Evolutionary conservation across 2,888 invertebrate genomes (phyloP), one percentile per base, ranked within the genome.

Genomic region (Dorcus parallelipipedus): DNA sequence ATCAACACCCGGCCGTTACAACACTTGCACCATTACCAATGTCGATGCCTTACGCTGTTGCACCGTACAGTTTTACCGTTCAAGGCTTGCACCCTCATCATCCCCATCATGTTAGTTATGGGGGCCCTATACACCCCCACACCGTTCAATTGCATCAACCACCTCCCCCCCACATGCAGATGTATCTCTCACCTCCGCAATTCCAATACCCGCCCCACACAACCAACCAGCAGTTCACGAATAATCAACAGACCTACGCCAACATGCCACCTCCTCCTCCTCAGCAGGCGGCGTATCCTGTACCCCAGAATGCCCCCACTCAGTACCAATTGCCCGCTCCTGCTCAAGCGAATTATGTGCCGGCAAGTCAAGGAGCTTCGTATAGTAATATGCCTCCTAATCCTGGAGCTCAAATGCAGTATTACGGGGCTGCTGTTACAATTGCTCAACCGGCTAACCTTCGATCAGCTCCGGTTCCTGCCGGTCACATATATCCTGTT

Each of bases 1-100:
- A 86, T 52, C 71, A 82, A 60, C 85, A 83, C 71, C 83, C 82
- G 3, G 79, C 83, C 3, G 83, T 83, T 9, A 83, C 85, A 2
- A 82, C 84, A 2, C 61, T 84, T 65, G 56, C 59, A 5, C 86
- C 86, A 2, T 75, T 86, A 48, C 84, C 85, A 59, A 78, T 86
- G 63, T 80, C 83, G 2, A 77, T 81, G 67, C 85, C 86, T 40
- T 88, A 86, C 64, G 81, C 84, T 1, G 80, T 83, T 14, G 78
- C 79, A 52, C 88, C 90, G 20, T 90, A 90, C 75, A 85, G 86
- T 67, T 91, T 90, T 73, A 82, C 88, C 8, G 76, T 78, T 43
- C 69, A 66, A 52, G 65, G 67, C 41, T 84, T 85, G 69, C 90
- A 89, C 67, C 77, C 77, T 56, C 82, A 82, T 64, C 79, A 80